Conservation (phyloP, 2,797 vertebrate genomes). For the Labeo calbasu region DNA sequence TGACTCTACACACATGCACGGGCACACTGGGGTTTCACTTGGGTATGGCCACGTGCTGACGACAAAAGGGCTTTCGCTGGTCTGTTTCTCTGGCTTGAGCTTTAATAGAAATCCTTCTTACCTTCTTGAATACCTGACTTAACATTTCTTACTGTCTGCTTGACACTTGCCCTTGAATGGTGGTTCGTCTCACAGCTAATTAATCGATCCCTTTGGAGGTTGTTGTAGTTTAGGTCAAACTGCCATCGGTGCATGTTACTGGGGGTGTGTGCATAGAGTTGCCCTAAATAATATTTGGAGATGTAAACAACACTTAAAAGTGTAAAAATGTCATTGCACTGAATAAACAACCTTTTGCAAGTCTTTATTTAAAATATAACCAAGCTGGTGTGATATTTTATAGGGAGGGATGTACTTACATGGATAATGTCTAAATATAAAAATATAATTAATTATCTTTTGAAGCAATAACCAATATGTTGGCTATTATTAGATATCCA, state of each 20-base stretch:
- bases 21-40: constrained; percentile 3
- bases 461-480: background rate
- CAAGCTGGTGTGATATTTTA: background rate
- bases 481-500: background rate
- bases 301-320: background rate
- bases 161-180: background rate
- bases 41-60: constrained; percentile 6
- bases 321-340: constrained; percentile 1
- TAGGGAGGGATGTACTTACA: background rate
- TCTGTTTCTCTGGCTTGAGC: constrained; percentile 18
- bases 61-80: background rate
- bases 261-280: background rate
- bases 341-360: background rate
- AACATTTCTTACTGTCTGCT: constrained; percentile 11
- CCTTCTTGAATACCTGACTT: constrained; percentile 9
- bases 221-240: background rate
- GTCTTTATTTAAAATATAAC: background rate
- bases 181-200: background rate
- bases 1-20: constrained; percentile 3
- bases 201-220: background rate
- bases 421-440: background rate
- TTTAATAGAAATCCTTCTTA: background rate
- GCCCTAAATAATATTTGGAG: background rate
- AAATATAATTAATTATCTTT: too few species aligned
- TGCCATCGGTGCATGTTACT: background rate